Percentiles rank a stretch among this genome's conserved stretches.
phyloP scores from a whole-genome alignment of 2,888 invertebrate genomes.

The Scaptomyza reducta region DNA sequence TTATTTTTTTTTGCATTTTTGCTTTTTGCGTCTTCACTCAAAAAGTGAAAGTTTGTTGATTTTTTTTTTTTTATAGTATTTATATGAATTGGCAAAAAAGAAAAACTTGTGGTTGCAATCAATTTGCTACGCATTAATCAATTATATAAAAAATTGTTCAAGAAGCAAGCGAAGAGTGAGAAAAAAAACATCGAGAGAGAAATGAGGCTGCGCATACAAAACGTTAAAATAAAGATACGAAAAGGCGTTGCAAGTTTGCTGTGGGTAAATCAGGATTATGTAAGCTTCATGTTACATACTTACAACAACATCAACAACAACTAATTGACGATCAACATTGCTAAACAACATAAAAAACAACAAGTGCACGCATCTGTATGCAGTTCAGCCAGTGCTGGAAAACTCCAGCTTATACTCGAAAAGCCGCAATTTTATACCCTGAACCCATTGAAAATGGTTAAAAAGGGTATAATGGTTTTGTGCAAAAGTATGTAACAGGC shows the following conservation, averaged over 20 bases:
- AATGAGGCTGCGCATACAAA: conserved; percentile 43
- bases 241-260: conserved; percentile 37
- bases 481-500: too few relatives aligned
- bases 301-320: conserved; percentile 3
- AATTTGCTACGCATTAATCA: conserved; percentile 53
- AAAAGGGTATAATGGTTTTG: too few relatives aligned
- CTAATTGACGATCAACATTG: conserved; percentile 40
- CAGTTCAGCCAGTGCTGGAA: conserved; percentile 10
- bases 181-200: too few relatives aligned
- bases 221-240: conserved; percentile 17
- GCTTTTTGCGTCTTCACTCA: conserved; percentile 26
- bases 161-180: conserved; percentile 38
- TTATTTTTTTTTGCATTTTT: conserved; percentile 46
- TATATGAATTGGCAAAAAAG: conserved; percentile 51
- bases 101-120: conserved; percentile 57
- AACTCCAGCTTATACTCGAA: conserved; percentile 18
- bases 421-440: conserved; percentile 3
- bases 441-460: too few relatives aligned
- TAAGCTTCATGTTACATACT: conserved; percentile 23
- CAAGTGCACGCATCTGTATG: background rate
- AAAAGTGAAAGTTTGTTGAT: conserved; percentile 66
- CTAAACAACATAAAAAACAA: conserved; percentile 11
- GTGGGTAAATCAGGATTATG: conserved; percentile 43
- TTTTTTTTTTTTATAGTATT: conserved; percentile 9
- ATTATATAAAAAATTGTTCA: conserved; percentile 65